These are phyloP conservation scores for Aquatica leii DNA, from an alignment of 2,888 invertebrate genomes.

Conservation along the genomic window DNA sequence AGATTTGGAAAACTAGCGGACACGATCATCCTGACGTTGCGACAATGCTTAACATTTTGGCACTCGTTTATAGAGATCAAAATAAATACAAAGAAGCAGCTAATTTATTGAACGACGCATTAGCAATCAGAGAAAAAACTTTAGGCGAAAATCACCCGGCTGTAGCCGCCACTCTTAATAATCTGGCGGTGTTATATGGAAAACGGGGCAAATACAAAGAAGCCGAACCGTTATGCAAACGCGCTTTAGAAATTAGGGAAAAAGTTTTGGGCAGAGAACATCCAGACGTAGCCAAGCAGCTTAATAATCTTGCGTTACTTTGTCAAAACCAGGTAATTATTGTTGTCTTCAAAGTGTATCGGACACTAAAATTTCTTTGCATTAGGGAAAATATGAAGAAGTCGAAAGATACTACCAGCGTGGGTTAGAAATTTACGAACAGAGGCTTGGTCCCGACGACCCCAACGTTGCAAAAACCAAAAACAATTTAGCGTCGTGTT, in stretches of 20 bases:
- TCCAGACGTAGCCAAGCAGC: slow-evolving; percentile 99
- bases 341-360: slow-evolving; percentile 12
- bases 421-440: slow-evolving; percentile 97
- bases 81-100: slow-evolving; percentile 99
- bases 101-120: slow-evolving; percentile 95
- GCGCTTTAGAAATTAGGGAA: slow-evolving; percentile 97
- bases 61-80: slow-evolving; percentile 96
- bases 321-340: slow-evolving; percentile 91
- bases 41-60: slow-evolving; percentile 98
- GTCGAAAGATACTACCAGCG: slow-evolving; percentile 97
- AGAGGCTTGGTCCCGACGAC: slow-evolving; percentile 95
- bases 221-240: slow-evolving; percentile 98
- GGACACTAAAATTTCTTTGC: too few species aligned
- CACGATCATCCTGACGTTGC: slow-evolving; percentile 99
- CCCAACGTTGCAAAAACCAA: slow-evolving; percentile 99
- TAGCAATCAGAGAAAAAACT: slow-evolving; percentile 97
- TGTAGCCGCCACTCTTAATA: slow-evolving; percentile 99
- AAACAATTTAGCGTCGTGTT: slow-evolving; percentile 99
- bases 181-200: slow-evolving; percentile 97
- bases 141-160: slow-evolving; percentile 99
- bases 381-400: slow-evolving; percentile 93
- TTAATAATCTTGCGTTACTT: slow-evolving; percentile 96
- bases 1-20: slow-evolving; percentile 97
- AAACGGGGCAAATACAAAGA: slow-evolving; percentile 99
- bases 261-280: slow-evolving; percentile 98